phyloP scores from a whole-genome alignment of 2,888 invertebrate species.

The Stenchaetothrips biformis region DNA sequence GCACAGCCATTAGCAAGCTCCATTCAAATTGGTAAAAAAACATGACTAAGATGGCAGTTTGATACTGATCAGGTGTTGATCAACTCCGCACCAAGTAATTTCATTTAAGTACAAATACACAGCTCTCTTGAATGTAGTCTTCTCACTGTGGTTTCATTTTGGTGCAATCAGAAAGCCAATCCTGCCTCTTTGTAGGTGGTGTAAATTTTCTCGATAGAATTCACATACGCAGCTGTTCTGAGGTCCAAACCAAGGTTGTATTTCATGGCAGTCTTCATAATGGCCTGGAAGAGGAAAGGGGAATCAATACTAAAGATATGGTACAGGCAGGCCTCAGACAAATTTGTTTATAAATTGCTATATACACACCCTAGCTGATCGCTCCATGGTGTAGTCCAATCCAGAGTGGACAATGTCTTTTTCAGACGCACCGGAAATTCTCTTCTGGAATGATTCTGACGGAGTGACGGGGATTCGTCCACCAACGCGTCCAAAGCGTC shows the following conservation, averaged over 20 bases:
- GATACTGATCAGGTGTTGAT: neutral
- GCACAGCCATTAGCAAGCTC: neutral
- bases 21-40: neutral
- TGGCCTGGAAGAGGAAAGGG: slow-evolving; percentile 59
- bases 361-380: slow-evolving; percentile 74
- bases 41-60: neutral
- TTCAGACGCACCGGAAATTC: slow-evolving; percentile 89
- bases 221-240: slow-evolving; percentile 93
- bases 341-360: neutral
- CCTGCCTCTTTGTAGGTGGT: slow-evolving; percentile 91
- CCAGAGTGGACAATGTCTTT: slow-evolving; percentile 99
- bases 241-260: slow-evolving; percentile 92
- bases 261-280: slow-evolving; percentile 86
- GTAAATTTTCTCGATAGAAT: slow-evolving; percentile 95
- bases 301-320: neutral
- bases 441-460: slow-evolving; percentile 79
- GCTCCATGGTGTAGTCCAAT: slow-evolving; percentile 95
- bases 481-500: slow-evolving; percentile 84
- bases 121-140: neutral
- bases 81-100: neutral
- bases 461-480: slow-evolving; percentile 90
- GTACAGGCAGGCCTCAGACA: neutral
- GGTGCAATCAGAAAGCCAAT: slow-evolving; percentile 70
- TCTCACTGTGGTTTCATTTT: neutral
- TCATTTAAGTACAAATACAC: neutral